A percentile compares a stretch with the other conserved stretches of the same genome.
Conservation (phyloP, 2,888 invertebrate species). For the Drosophila merina region DNA sequence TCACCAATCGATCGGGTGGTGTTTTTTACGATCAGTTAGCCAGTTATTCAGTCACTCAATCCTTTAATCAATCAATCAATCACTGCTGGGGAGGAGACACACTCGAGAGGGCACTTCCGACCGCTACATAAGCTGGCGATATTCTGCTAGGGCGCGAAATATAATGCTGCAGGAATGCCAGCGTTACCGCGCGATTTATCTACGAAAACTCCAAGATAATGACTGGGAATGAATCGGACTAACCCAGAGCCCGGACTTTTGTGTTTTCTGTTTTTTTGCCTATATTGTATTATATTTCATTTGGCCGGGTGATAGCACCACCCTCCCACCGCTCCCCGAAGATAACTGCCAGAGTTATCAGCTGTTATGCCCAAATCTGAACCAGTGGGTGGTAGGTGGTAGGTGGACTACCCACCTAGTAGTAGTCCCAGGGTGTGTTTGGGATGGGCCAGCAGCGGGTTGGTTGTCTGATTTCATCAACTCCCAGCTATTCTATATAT, state of each 20-base stretch:
- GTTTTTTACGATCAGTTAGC: conserved; percentile 5
- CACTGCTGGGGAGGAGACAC: conserved; percentile 14
- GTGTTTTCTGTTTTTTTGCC: conserved; percentile 9
- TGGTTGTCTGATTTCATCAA: conserved; percentile 28
- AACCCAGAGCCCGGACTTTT: conserved; percentile 36
- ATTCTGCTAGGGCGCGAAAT: conserved; percentile 32
- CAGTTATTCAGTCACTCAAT: conserved; percentile 1
- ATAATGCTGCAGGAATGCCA: conserved; percentile 46
- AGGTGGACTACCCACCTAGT: neutral
- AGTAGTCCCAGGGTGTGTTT: conserved; percentile 3
- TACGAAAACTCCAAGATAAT: conserved; percentile 78
- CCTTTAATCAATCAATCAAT: conserved; percentile 38
- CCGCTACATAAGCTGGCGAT: conserved; percentile 50
- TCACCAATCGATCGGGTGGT: conserved; percentile 26
- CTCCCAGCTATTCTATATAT: conserved; percentile 33
- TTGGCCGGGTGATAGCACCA: conserved; percentile 56
- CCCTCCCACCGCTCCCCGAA: conserved; percentile 22
- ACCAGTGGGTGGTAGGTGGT: neutral
- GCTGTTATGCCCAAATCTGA: conserved; percentile 27
- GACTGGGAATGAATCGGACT: conserved; percentile 42
- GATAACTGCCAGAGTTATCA: conserved; percentile 59
- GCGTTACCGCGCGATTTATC: conserved; percentile 67
- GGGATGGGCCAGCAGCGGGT: conserved; percentile 24
- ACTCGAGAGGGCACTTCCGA: conserved; percentile 36
- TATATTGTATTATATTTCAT: conserved; percentile 75